A percentile compares a stretch with the other conserved stretches of the same genome.
phyloP scores from a whole-genome alignment of 2,113 vertebrate genomes.

The Bos indicus region DNA sequence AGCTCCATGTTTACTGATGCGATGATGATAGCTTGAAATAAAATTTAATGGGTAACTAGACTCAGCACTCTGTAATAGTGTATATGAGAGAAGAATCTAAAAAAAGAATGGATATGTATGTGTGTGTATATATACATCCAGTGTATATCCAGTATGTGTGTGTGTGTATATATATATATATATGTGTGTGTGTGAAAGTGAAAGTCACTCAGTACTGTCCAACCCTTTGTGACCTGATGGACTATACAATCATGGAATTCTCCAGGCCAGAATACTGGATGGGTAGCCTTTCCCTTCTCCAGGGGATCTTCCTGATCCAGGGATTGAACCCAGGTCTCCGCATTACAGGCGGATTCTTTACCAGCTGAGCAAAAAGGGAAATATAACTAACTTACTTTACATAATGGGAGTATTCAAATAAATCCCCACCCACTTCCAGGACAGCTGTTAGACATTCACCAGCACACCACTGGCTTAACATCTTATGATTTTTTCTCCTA shows the following conservation, averaged over 20 bases:
- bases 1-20: not conserved
- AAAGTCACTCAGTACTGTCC: not conserved
- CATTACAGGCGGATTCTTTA: not conserved
- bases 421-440: not conserved
- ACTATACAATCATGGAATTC: not conserved
- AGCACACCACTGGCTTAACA: not conserved
- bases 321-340: fast-evolving
- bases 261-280: not conserved
- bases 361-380: not conserved
- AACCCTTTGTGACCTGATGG: not conserved
- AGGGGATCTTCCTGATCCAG: not conserved
- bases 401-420: not conserved
- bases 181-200: not conserved
- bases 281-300: not conserved
- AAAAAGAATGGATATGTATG: not conserved
- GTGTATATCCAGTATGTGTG: not conserved
- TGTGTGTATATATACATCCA: not conserved
- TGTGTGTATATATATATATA: fast-evolving
- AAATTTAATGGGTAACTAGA: not conserved
- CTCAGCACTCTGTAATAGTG: not conserved
- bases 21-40: not conserved
- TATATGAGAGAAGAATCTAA: not conserved
- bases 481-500: not conserved
- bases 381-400: not conserved
- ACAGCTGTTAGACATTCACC: not conserved